Conservation (phyloP, 1,140 invertebrate species). For the Cotesia vestalis region DNA sequence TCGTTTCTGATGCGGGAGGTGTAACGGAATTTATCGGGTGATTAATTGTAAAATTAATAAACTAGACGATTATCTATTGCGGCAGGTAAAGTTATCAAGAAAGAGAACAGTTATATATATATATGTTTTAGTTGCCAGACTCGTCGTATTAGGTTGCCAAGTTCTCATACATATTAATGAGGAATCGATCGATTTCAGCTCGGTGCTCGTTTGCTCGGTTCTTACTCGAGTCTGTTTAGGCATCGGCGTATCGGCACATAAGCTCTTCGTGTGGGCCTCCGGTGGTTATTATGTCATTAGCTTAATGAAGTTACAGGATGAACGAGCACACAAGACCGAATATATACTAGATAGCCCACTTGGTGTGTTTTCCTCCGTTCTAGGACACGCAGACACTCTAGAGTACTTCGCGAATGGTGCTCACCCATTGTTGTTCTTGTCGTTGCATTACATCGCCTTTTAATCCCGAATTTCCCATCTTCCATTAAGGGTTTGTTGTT, state of each 20-base stretch:
- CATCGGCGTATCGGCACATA: slow-evolving; percentile 26
- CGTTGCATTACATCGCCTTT: too few relatives aligned
- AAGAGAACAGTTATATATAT: background rate
- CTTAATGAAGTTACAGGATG: slow-evolving; percentile 35
- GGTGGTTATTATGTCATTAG: slow-evolving; percentile 37
- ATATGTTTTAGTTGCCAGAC: background rate
- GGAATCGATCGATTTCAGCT: slow-evolving; percentile 53
- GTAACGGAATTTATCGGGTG: background rate
- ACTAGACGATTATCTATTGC: background rate
- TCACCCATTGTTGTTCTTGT: too few relatives aligned
- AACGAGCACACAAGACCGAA: slow-evolving; percentile 19
- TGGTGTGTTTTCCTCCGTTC: too few relatives aligned
- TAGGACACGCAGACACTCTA: too few relatives aligned
- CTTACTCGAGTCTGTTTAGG: slow-evolving; percentile 19
- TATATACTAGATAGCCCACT: background rate
- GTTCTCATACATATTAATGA: slow-evolving; percentile 64
- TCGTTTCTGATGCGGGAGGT: background rate
- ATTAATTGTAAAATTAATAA: slow-evolving; percentile 17
- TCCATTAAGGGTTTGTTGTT: background rate
- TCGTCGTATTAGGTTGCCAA: slow-evolving; percentile 37
- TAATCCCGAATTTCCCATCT: too few relatives aligned
- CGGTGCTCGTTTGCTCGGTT: slow-evolving; percentile 14
- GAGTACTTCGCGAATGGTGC: too few relatives aligned
- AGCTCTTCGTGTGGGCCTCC: slow-evolving; percentile 17
- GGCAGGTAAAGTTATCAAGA: slow-evolving; percentile 3